Percentiles rank a stretch among this genome's conserved stretches.
Evolutionary conservation across 2,797 vertebrate genomes (phyloP).

Genomic region (Aythya fuligula): DNA sequence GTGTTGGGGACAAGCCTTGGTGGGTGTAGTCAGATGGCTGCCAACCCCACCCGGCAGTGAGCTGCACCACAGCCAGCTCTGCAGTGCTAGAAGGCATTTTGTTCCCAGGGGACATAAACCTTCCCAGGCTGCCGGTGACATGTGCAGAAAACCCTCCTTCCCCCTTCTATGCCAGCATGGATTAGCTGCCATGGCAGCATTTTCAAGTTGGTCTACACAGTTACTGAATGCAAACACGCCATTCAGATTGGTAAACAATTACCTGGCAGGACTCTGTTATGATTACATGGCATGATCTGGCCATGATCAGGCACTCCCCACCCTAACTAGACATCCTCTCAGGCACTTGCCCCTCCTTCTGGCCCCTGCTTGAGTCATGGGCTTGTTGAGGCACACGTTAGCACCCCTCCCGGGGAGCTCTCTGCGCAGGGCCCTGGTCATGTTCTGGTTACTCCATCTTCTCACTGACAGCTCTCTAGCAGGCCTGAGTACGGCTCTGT

Average conservation of each 20-base stretch:
- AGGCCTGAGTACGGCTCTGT: not conserved
- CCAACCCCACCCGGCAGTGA: not conserved
- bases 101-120: not conserved
- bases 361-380: not conserved
- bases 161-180: not conserved
- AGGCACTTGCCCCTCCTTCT: not conserved
- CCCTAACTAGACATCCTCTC: not conserved
- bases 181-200: conserved; percentile 57
- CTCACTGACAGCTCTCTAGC: not conserved
- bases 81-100: not conserved
- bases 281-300: not conserved
- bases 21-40: not conserved
- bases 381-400: not conserved
- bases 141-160: not conserved
- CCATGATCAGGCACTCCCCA: not conserved
- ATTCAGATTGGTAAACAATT: conserved; percentile 29
- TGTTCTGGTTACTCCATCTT: not conserved
- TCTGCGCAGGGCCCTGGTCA: not conserved
- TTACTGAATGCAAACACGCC: conserved; percentile 35
- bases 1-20: not conserved
- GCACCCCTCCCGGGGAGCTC: not conserved
- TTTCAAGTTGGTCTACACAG: not conserved
- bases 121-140: not conserved
- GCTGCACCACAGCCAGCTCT: not conserved
- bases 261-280: conserved; percentile 5